A percentile compares a stretch with the other conserved stretches of the same genome.
phyloP scores from a whole-genome alignment of 2,797 vertebrate species.

The Chelon auratus region DNA sequence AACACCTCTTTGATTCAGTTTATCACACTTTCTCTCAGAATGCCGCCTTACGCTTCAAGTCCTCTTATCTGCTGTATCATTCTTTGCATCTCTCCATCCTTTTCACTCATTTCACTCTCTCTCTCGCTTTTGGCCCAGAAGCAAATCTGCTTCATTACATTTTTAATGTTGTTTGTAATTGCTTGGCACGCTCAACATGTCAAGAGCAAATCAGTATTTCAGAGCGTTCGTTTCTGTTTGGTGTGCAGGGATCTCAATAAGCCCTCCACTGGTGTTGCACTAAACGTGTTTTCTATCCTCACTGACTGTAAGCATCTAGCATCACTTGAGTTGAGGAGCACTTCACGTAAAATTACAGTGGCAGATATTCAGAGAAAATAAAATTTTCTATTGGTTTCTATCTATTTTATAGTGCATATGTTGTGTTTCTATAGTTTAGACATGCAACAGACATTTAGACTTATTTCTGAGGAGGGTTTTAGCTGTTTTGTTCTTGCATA shows the following conservation, averaged over 20 bases:
- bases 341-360: constrained; percentile 10
- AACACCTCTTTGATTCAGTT: constrained; percentile 10
- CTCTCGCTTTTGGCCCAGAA: constrained; percentile 40
- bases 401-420: background rate
- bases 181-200: constrained; percentile 65
- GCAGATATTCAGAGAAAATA: constrained; percentile 2
- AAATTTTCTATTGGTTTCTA: constrained; percentile 1
- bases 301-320: constrained; percentile 15
- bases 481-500: constrained; percentile 15
- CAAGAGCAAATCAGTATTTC: constrained; percentile 67
- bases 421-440: background rate
- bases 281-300: constrained; percentile 25
- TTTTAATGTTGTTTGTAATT: constrained; percentile 78
- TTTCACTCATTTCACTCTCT: constrained; percentile 6
- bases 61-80: constrained; percentile 14
- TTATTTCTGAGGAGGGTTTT: constrained; percentile 28
- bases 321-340: constrained; percentile 20
- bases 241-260: constrained; percentile 50
- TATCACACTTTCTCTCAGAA: background rate
- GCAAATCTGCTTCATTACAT: constrained; percentile 72
- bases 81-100: background rate
- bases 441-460: background rate
- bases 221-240: constrained; percentile 45
- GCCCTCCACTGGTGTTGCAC: constrained; percentile 12
- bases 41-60: background rate